These are phyloP conservation scores for Drosophila malerkotliana DNA, from an alignment of 1,140 invertebrate genomes.

Conservation along the genomic window DNA sequence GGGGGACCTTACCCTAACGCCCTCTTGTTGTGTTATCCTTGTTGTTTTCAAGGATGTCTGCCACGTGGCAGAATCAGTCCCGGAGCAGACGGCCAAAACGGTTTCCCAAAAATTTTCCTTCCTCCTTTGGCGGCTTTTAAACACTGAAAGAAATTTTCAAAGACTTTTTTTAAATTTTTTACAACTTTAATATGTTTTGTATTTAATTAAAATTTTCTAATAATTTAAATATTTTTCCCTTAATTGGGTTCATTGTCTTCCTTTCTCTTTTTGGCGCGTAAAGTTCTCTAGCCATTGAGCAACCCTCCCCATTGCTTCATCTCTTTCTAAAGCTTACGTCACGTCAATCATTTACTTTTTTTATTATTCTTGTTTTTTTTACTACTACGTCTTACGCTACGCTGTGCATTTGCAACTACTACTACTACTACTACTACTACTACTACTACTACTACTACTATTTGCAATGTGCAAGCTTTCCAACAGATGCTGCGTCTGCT, in stretches of 20 bases:
- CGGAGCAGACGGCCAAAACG: conserved; percentile 32
- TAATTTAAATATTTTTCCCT: background rate
- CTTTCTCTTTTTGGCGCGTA: conserved; percentile 49
- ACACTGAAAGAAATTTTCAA: too few species aligned
- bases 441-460: conserved; percentile 14
- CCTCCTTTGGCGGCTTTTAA: conserved; percentile 18
- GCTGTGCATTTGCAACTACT: conserved; percentile 3
- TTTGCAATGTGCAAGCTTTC: conserved; percentile 26
- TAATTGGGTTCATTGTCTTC: background rate
- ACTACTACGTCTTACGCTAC: conserved; percentile 41
- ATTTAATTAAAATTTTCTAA: too few species aligned
- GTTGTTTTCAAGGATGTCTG: conserved; percentile 71
- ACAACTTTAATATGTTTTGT: background rate
- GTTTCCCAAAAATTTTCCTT: conserved; percentile 34
- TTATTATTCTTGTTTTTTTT: background rate
- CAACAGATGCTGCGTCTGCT: background rate
- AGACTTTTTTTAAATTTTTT: conserved; percentile 2
- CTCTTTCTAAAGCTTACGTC: conserved; percentile 20
- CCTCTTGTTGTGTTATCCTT: conserved; percentile 9
- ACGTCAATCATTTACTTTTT: conserved; percentile 41
- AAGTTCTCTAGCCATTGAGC: conserved; percentile 42
- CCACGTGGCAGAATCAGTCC: conserved; percentile 44
- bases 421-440: conserved; percentile 14
- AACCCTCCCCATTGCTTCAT: conserved; percentile 26
- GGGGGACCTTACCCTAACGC: background rate